Conservation (phyloP, 1,140 invertebrate genomes). For the Archivesica marissinica region DNA sequence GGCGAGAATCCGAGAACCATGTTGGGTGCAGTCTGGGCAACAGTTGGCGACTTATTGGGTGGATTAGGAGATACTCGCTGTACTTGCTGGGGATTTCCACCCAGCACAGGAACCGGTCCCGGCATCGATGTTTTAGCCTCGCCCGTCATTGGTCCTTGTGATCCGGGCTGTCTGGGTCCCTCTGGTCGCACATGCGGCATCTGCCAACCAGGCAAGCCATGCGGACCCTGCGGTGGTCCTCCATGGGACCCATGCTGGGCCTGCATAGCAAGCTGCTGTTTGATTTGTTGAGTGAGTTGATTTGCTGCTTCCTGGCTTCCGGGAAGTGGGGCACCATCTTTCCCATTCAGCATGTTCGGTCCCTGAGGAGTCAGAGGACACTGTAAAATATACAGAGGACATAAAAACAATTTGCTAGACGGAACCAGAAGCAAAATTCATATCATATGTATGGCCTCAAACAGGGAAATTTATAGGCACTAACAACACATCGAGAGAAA, state of each 20-base stretch:
- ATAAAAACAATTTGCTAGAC: neutral
- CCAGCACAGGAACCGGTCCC: slow-evolving; percentile 51
- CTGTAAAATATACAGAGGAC: neutral
- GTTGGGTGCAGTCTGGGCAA: slow-evolving; percentile 71
- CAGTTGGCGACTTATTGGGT: slow-evolving; percentile 70
- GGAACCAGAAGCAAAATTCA: neutral
- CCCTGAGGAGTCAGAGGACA: slow-evolving; percentile 29
- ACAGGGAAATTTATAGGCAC: neutral
- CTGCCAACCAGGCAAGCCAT: slow-evolving; percentile 33
- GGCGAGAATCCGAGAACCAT: slow-evolving; percentile 64
- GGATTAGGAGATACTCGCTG: slow-evolving; percentile 67
- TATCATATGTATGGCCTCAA: neutral
- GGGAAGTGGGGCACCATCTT: slow-evolving; percentile 40
- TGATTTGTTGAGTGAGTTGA: slow-evolving; percentile 46
- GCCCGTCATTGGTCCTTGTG: slow-evolving; percentile 18
- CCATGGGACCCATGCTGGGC: slow-evolving; percentile 8
- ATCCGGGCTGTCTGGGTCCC: slow-evolving; percentile 36
- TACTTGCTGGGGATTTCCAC: slow-evolving; percentile 52
- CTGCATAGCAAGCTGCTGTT: slow-evolving; percentile 51
- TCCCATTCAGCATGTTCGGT: neutral
- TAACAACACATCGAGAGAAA: neutral
- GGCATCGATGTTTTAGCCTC: slow-evolving; percentile 50
- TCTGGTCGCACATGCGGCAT: slow-evolving; percentile 34
- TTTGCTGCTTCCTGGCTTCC: slow-evolving; percentile 59
- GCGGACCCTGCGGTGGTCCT: slow-evolving; percentile 19